Conservation (phyloP, 2,113 vertebrate species). For the Polypterus bichir region DNA sequence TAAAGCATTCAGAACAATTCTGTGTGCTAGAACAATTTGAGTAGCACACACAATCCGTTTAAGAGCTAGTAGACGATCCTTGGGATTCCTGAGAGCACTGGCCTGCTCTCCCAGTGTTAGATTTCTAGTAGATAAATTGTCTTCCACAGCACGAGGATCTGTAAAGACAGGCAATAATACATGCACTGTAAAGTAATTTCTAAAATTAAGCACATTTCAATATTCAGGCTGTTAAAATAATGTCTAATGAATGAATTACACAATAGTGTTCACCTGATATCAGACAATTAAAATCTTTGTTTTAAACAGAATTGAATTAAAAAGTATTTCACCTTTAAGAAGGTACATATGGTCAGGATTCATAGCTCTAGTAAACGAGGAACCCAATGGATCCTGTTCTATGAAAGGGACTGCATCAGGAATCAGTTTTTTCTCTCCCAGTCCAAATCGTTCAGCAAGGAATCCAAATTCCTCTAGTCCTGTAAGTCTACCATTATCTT, state of each 20-base stretch:
- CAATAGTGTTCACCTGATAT: no score
- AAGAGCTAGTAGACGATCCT: slow-evolving; percentile 55
- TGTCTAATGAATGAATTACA: no score
- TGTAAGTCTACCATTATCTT: slow-evolving; percentile 44
- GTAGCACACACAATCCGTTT: slow-evolving; percentile 51
- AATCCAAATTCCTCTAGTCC: slow-evolving; percentile 58
- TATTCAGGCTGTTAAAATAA: no score
- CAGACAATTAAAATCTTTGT: no score
- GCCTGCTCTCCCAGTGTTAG: slow-evolving; percentile 57
- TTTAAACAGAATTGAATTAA: no score
- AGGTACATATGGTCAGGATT: slow-evolving; percentile 17
- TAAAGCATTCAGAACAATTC: slow-evolving; percentile 57
- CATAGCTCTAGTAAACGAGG: slow-evolving; percentile 32
- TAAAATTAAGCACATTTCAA: no score
- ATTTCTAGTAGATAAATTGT: no score
- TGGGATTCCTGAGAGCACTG: slow-evolving; percentile 43
- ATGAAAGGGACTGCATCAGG: slow-evolving; percentile 55
- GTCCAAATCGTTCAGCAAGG: slow-evolving; percentile 48
- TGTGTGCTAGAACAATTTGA: slow-evolving; percentile 59
- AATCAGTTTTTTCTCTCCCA: slow-evolving; percentile 53
- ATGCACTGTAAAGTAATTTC: no score
- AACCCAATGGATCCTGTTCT: slow-evolving; percentile 56
- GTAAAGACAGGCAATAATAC: no score
- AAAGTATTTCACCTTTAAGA: slow-evolving; percentile 34
- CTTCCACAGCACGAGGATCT: no score